Base-by-base conservation (phyloP, 2,797 vertebrate genomes). In the Thunnus albacares region DNA sequence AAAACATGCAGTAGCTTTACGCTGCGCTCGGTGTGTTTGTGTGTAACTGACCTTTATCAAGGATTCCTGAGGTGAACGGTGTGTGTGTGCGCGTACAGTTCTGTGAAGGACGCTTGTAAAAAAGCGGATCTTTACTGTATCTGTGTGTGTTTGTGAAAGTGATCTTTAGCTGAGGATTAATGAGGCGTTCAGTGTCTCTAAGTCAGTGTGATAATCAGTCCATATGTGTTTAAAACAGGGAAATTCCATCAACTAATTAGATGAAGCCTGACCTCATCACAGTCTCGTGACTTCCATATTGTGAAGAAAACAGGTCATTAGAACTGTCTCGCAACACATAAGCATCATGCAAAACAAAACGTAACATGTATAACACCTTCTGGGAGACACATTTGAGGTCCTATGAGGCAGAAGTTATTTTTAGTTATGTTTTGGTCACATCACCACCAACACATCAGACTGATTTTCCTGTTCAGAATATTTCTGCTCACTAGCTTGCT, bases 41-140 rank as follows among this genome's bases (percentile, higher is more conserved):
- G 11, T 33, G 28, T 71, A 26, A 69, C 53, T 24, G 59, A 38
- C 14, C 33, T 78, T 82, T 58, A 75, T 67, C 67, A 35, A 17
- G 41, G 67, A 85, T 86, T 88, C 84, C 76, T 65, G 33, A 66
- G 14, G 35, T 65, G 65, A 73, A 65, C 76, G 56, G 8, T 75
- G 57, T 59, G 53, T 59, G 3, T 43, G 41, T 6, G 6, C 2
- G 35, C 20, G 4, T 24, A 24, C n/a, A 17, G 15, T 1, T 5
- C 41, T 28, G 30, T 22, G 45, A 76, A 58, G 66, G 53, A 61
- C 15, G 0, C 62, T 51, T 18, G 18, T 56, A 58, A 78, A 77
- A 77, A 67, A 45, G 53, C 9, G 38, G 3, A 12, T 12, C 24
- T 68, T 45, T 35, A 26, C 18, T 28, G 20, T 52, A 22, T 53